A percentile compares a stretch with the other conserved stretches of the same genome.
These are phyloP conservation scores for Cantharis flavilabris DNA, from an alignment of 2,888 invertebrate genomes.

Conservation along the genomic window DNA sequence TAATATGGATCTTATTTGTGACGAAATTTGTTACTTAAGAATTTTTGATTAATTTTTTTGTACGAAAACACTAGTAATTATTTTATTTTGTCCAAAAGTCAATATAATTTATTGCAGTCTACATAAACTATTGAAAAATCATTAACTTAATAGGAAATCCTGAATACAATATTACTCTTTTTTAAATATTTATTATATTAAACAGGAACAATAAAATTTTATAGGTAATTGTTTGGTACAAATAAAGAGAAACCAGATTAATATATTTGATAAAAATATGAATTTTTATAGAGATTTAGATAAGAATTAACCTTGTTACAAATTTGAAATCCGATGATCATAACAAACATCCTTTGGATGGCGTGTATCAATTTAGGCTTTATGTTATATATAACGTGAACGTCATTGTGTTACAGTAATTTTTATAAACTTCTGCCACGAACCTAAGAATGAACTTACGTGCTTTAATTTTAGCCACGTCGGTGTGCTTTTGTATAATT, in stretches of 20 bases:
- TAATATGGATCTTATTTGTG: too few species aligned
- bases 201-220: background rate
- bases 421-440: background rate
- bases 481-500: background rate
- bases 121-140: too few species aligned
- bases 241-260: background rate
- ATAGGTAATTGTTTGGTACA: background rate
- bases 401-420: background rate
- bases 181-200: background rate
- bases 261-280: background rate
- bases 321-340: background rate
- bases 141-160: background rate
- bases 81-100: too few species aligned
- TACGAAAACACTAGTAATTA: too few species aligned
- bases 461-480: background rate
- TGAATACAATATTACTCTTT: background rate
- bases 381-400: background rate
- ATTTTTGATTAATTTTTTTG: too few species aligned
- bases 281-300: background rate
- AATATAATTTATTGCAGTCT: too few species aligned
- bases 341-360: background rate
- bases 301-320: background rate
- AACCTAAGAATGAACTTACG: background rate
- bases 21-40: too few species aligned
- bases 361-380: background rate